Percentiles rank a stretch among this genome's conserved stretches.
Conservation (phyloP, 1,140 invertebrate genomes). For the Drosophila rufa region DNA sequence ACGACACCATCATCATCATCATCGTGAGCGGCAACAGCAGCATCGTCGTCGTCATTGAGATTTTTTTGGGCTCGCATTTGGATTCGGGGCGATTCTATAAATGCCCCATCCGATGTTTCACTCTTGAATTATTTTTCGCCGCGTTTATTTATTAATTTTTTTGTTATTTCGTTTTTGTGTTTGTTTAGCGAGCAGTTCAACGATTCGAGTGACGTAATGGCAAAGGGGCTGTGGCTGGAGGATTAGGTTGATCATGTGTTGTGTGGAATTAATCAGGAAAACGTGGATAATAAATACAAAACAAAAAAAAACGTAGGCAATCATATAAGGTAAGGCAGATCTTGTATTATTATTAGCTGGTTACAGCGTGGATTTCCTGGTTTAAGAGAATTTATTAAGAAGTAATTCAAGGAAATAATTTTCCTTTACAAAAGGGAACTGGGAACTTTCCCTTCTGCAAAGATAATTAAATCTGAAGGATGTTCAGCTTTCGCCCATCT, state of each 20-base stretch:
- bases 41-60: slow-evolving; percentile 36
- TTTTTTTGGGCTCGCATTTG: slow-evolving; percentile 28
- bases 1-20: slow-evolving; percentile 67
- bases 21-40: slow-evolving; percentile 27
- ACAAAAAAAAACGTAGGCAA: neutral
- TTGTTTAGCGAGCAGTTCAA: slow-evolving; percentile 33
- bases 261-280: slow-evolving; percentile 19
- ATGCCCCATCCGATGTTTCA: slow-evolving; percentile 63
- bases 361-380: neutral
- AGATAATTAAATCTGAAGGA: slow-evolving; percentile 32
- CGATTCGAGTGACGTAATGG: slow-evolving; percentile 61
- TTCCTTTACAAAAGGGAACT: no score
- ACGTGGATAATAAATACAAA: neutral
- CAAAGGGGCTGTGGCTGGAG: slow-evolving; percentile 40
- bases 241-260: slow-evolving; percentile 19
- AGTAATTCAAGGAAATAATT: neutral
- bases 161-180: slow-evolving; percentile 12
- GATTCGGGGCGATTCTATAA: slow-evolving; percentile 51
- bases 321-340: slow-evolving; percentile 11
- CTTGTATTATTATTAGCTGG: neutral
- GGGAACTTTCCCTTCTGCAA: neutral
- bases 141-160: slow-evolving; percentile 40
- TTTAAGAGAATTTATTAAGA: neutral
- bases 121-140: slow-evolving; percentile 36
- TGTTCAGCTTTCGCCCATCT: slow-evolving; percentile 14